Base-by-base conservation (phyloP, 1,140 invertebrate species). In the Colletes gigas region DNA sequence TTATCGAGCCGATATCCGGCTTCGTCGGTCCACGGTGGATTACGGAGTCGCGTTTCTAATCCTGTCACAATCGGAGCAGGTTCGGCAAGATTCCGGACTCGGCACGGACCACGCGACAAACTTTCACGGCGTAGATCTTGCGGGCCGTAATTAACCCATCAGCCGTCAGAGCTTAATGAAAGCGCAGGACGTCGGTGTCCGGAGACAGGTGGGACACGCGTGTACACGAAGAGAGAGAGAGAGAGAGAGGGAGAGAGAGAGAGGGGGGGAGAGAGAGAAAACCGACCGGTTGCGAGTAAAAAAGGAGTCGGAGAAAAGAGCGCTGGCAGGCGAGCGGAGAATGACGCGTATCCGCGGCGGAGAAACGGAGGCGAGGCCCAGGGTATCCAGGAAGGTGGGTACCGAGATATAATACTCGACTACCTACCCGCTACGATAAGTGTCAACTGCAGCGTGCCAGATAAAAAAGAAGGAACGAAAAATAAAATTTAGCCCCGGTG, bases 401-500 rank as follows among this genome's bases (percentile, higher is more conserved):
- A 87, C 85, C 78, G 80, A 86, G 86, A 88, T 89, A 88, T 88
- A 88, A 88, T 88, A 88, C 83, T 75, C 83, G 81, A 82, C 80
- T 87, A 84, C 80, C 80, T 87, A 87, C 77, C 82, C 76, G 83
- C 66, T 68, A 82, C 91, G 91, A 92, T 93, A 93, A 92, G 91
- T 92, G 92, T 93, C 92, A 93, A 93, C 92, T 93, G 91, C 92
- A 92, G 77, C 89, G 89, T 88, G 90, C 86, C 86, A 93, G 92
- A 93, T 93, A 93, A 93, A 93, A 78, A 92, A 88, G 88, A 92
- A 86, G 83, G 87, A 88, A 90, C 84, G 87, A 90, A 91, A 90
- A 93, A 91, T 91, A 93, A 90, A 91, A 92, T 91, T 87, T 88
- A 88, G 80, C 85, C 75, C 83, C 87, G 60, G 88, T 91, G 90